Conservation (phyloP, 2,797 vertebrate genomes). For the Naso thynnoides region DNA sequence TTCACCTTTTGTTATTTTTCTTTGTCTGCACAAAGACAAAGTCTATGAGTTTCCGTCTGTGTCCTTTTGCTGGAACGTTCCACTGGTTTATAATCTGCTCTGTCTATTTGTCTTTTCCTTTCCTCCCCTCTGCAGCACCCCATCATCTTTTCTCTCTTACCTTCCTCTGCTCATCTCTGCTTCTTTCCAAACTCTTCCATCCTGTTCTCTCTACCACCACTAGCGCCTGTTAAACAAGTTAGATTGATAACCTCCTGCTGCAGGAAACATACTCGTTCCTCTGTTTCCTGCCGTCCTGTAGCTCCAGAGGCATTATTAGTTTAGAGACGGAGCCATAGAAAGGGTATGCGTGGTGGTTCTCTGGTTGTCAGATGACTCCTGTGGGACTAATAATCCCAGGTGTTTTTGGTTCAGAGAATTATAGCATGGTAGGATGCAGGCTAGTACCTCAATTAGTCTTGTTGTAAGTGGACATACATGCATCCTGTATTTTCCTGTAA, state of each 20-base stretch:
- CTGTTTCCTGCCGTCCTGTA: conserved; percentile 60
- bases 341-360: conserved; percentile 17
- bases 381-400: conserved; percentile 48
- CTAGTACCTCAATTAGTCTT: background rate
- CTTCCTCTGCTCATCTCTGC: conserved; percentile 34
- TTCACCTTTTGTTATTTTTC: conserved; percentile 29
- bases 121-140: conserved; percentile 7
- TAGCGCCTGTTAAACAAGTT: conserved; percentile 44
- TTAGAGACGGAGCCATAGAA: conserved; percentile 45
- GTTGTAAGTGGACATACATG: background rate
- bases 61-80: conserved; percentile 26
- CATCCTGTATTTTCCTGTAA: background rate
- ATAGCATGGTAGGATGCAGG: background rate
- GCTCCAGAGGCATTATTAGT: conserved; percentile 64
- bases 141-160: conserved; percentile 24
- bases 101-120: conserved; percentile 24
- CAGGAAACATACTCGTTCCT: conserved; percentile 66
- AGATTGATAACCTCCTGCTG: conserved; percentile 73
- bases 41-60: background rate
- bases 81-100: conserved; percentile 10
- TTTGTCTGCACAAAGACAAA: background rate
- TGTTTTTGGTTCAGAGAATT: conserved; percentile 4
- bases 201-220: conserved; percentile 13
- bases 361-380: conserved; percentile 57
- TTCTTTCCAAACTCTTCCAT: conserved; percentile 7